Evolutionary conservation across 2,888 invertebrate genomes (phyloP).

Genomic region (Glyphotaelius pellucidus): DNA sequence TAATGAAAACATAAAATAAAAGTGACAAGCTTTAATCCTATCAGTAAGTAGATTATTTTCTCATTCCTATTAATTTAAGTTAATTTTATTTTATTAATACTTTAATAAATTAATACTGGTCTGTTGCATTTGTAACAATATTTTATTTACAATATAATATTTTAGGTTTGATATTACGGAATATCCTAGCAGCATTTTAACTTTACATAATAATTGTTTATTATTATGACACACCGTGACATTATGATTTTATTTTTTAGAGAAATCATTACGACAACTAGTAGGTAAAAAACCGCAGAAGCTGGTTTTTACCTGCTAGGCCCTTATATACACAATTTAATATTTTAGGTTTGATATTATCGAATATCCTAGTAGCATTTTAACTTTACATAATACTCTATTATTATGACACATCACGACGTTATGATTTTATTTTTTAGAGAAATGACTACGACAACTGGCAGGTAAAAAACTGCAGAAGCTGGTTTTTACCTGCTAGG

Average conservation of each 20-base stretch:
- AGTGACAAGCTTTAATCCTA: background rate
- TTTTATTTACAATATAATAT: background rate
- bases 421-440: too few relatives aligned
- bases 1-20: background rate
- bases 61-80: background rate
- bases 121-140: background rate
- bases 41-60: constrained; percentile 17
- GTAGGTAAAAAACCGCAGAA: too few relatives aligned
- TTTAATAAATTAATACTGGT: background rate
- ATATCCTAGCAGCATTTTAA: background rate
- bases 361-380: background rate
- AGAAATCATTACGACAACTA: too few relatives aligned
- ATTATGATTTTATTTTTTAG: too few relatives aligned
- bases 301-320: too few relatives aligned
- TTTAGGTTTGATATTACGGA: background rate
- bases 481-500: too few relatives aligned
- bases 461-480: too few relatives aligned
- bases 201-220: background rate
- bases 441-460: too few relatives aligned
- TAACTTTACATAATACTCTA: background rate
- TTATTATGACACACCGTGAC: too few relatives aligned
- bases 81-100: background rate
- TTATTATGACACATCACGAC: too few relatives aligned
- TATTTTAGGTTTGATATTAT: background rate
- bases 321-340: background rate